Base-by-base conservation (phyloP, 2,888 invertebrate species). In the Embidobia sp. region DNA sequence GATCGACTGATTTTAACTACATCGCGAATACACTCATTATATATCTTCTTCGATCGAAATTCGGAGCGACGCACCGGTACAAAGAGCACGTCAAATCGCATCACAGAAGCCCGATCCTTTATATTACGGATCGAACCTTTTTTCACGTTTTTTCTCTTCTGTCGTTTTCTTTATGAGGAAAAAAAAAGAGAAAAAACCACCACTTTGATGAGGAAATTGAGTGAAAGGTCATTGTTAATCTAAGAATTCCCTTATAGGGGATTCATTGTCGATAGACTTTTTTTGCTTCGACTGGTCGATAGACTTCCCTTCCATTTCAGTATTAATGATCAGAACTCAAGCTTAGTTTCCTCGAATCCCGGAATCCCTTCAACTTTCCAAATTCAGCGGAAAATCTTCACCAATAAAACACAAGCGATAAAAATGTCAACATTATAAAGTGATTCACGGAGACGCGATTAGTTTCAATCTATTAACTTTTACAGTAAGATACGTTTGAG, bases 201-300 rank as follows among this genome's bases (percentile, higher is more conserved):
- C 26, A 55, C 29, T 35, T 15, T 49, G 63, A 57, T 57, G 75
- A 57, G 55, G 55, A 76, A 76, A 76, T 76, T 64, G 75, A 69
- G 69, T 51, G 75, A 69, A 76, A 76, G 69, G 69, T 64, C 55
- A 76, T 76, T 69, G 75, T 63, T 66, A 42, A 48, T 49, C 42
- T 42, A 15, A 13, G 55, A 63, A 72, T 55, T 42, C 51, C 59
- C 48, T 8, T 26, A 35, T 10, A 1, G 13, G 18, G 57, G 40
- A 33, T 33, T 44, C 44, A 73, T 66, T 73, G 73, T 73, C 57
- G 49, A 57, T 49, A 48, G 18, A 73, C 73, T 55, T 64, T 64
- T 72, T 73, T 57, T 27, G 22, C 29, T 29, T 59, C 31, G n/a
- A 15, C 29, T 44, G 46, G 40, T 48, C 55, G 63, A 64, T 72